phyloP scores from a whole-genome alignment of 1,140 invertebrate genomes.

The Diorhabda elongata region DNA sequence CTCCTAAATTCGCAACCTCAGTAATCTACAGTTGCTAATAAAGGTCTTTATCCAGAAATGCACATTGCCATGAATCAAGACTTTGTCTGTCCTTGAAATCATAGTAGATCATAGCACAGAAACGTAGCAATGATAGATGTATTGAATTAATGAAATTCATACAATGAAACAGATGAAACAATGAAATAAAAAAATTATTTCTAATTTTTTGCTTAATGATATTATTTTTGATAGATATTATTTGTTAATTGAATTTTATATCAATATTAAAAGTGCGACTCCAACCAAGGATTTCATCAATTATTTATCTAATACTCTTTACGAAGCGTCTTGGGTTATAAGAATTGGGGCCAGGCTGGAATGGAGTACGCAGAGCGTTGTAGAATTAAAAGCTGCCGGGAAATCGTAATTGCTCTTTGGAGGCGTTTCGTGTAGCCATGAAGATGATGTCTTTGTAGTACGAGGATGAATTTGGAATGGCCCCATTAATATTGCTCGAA shows the following conservation, averaged over 20 bases:
- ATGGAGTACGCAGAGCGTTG: not conserved
- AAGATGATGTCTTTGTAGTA: conserved; percentile 5
- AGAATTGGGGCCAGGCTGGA: not conserved
- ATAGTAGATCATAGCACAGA: no score
- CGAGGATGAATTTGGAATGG: conserved; percentile 2
- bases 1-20: no score
- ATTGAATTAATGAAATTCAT: no score
- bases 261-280: conserved; percentile 4
- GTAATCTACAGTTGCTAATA: no score
- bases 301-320: conserved; percentile 10
- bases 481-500: no score
- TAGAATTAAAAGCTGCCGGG: conserved; percentile 11
- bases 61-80: no score
- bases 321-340: not conserved
- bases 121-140: no score
- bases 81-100: no score
- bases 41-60: no score
- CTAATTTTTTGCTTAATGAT: no score
- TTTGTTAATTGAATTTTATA: conserved; percentile 12
- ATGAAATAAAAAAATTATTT: no score
- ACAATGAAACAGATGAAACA: no score
- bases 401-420: conserved; percentile 10
- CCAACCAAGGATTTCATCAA: conserved; percentile 7
- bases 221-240: not conserved
- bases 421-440: conserved; percentile 3